Base-by-base conservation (phyloP, 2,888 invertebrate species). In the Vannuccia rotundouncinata region DNA sequence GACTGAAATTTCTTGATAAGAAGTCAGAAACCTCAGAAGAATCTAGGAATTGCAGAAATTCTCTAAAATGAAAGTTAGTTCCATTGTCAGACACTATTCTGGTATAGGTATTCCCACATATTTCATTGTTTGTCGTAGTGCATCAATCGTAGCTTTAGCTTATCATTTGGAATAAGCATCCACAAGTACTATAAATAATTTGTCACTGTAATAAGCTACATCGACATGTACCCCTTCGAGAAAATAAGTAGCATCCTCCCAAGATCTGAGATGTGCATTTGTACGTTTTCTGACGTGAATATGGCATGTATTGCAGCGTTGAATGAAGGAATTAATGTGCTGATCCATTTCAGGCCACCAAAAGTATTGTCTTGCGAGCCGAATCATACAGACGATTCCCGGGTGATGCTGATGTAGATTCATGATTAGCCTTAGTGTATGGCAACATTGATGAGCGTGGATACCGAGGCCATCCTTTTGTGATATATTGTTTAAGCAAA, bases 291-390 rank as follows among this genome's bases (percentile, higher is more conserved):
- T 45, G 22, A 75, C 78, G 22, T 29, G 29, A 45, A 73, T 59
- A 28, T 78, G 78, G 29, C 66, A 66, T 27, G 66, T 66, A 27
- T 17, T 17, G 25, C 66, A 66, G 25, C 66, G 66, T 27, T 66
- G 66, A 22, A 66, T 27, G 66, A 13, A 66, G 25, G 59, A 2
- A 74, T 78, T 78, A 2, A 78, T 78, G 27, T 31, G n/a, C n/a
- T 59, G 22, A 29, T 78, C 78, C 22, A 78, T 78, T 22, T 29
- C 25, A 27, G 78, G 78, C 78, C 77, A 78, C 78, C 78, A 78
- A 29, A 78, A 78, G 75, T 78, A 78, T 27, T 78, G 75, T 45
- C 78, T 31, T 2, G 78, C 78, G 17, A 78, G 28, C 22, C 78
- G 29, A 27, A 78, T 78, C 78, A 78, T 78, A 1, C 78, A 25